Conservation (phyloP, 2,888 invertebrate genomes). For the Elmis aenea region DNA sequence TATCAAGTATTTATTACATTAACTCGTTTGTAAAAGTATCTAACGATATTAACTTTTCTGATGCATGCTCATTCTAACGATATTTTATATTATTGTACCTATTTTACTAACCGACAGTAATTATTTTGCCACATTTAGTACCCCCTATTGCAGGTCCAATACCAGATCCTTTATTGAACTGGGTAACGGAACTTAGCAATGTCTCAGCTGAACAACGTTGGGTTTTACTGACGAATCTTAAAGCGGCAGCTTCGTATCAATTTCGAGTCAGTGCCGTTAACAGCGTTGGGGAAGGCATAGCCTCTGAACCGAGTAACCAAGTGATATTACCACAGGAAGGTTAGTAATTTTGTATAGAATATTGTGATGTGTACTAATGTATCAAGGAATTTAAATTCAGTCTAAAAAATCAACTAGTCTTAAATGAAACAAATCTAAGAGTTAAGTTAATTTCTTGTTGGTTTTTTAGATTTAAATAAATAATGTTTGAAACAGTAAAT, state of each 20-base stretch:
- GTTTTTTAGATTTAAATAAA: no score
- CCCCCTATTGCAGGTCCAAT: constrained; percentile 68
- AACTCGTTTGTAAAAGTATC: no score
- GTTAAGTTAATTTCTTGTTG: no score
- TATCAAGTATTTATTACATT: no score
- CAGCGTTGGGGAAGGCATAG: constrained; percentile 89
- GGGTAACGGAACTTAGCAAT: constrained; percentile 84
- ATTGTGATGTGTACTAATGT: background rate
- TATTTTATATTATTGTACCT: background rate
- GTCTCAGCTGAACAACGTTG: constrained; percentile 75
- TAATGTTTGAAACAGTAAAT: constrained; percentile 32
- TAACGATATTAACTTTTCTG: no score
- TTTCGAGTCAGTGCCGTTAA: constrained; percentile 97
- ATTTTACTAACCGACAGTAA: constrained; percentile 5
- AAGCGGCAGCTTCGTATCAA: constrained; percentile 93
- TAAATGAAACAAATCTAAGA: no score
- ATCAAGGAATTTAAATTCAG: no score
- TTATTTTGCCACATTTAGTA: constrained; percentile 38
- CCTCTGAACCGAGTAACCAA: constrained; percentile 84
- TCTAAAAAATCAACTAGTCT: no score
- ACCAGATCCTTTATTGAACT: constrained; percentile 78
- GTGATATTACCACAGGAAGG: constrained; percentile 95
- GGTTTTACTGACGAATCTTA: constrained; percentile 76
- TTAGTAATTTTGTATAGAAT: constrained; percentile 50
- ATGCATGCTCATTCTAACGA: constrained; percentile 18